Evolutionary conservation across 2,113 vertebrate genomes (phyloP).

Genomic region (Phalacrocorax brasilianus): DNA sequence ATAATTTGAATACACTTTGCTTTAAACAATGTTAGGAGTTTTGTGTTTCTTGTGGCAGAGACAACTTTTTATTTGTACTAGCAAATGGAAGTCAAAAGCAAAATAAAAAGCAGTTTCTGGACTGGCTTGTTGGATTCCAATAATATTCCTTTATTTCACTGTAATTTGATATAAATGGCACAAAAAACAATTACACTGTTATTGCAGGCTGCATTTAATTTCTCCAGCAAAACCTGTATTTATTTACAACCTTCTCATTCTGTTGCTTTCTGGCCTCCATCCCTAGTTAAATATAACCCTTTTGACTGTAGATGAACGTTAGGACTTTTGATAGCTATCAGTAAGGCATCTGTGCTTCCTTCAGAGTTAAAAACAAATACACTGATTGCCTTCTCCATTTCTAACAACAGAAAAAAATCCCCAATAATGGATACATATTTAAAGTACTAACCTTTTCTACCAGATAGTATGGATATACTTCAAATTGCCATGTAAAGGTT

Average conservation of each 20-base stretch:
- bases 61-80: not conserved
- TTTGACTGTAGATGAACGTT: not conserved
- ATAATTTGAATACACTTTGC: not conserved
- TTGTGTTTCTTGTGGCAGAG: not conserved
- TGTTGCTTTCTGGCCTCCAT: not conserved
- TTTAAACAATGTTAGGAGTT: not conserved
- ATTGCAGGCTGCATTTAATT: not conserved
- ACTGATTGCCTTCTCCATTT: not conserved
- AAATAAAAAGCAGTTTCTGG: not conserved
- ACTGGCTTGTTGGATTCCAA: not conserved
- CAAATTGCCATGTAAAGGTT: not conserved
- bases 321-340: not conserved
- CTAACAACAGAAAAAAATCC: not conserved
- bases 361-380: not conserved
- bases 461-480: not conserved
- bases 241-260: not conserved
- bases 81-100: not conserved
- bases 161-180: not conserved
- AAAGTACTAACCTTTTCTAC: not conserved
- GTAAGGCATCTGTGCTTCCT: not conserved
- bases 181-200: not conserved
- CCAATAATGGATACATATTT: not conserved
- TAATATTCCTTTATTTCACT: not conserved
- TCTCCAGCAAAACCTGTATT: not conserved
- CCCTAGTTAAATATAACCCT: not conserved